A percentile compares a stretch with the other conserved stretches of the same genome.
These are phyloP conservation scores for Lagopus leucura DNA, from an alignment of 2,113 vertebrate genomes.

Conservation along the genomic window DNA sequence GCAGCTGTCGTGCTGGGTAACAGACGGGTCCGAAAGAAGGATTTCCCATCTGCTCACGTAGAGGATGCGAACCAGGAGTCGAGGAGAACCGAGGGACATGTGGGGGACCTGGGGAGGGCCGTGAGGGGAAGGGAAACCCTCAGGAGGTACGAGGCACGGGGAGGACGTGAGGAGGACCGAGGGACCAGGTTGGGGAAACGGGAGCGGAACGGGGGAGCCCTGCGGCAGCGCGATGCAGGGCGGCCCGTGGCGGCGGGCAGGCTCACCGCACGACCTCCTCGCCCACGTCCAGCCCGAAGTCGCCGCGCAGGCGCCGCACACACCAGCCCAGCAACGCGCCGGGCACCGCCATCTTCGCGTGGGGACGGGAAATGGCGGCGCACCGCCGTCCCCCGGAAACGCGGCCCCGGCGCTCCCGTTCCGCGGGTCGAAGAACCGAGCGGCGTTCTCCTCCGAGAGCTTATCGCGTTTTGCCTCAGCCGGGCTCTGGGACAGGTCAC, in stretches of 20 bases:
- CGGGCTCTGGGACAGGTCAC: too few relatives aligned
- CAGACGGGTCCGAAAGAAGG: not conserved
- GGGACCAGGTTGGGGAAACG: too few relatives aligned
- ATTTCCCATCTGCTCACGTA: rapidly evolving
- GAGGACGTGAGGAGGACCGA: too few relatives aligned
- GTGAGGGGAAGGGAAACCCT: too few relatives aligned
- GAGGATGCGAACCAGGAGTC: not conserved
- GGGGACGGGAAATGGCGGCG: constrained; percentile 10
- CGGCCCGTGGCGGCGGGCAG: not conserved
- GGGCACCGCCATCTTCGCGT: constrained; percentile 66
- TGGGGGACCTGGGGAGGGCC: too few relatives aligned
- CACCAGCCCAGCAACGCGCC: constrained; percentile 83
- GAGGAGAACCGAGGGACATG: too few relatives aligned
- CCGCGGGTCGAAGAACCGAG: not conserved
- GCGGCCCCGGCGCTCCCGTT: not conserved
- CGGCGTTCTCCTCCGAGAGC: too few relatives aligned
- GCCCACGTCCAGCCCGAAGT: constrained; percentile 88
- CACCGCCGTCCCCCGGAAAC: not conserved
- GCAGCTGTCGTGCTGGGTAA: too few relatives aligned
- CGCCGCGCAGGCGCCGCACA: constrained; percentile 81
- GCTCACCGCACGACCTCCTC: constrained; percentile 92
- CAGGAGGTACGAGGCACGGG: too few relatives aligned
- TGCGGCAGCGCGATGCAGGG: too few relatives aligned
- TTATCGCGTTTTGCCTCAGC: not conserved
- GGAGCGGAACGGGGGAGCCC: too few relatives aligned